Evolutionary conservation across 37 sponge, comb jelly and placozoan species (phyloP).

Genomic region (Geodia barretti): DNA sequence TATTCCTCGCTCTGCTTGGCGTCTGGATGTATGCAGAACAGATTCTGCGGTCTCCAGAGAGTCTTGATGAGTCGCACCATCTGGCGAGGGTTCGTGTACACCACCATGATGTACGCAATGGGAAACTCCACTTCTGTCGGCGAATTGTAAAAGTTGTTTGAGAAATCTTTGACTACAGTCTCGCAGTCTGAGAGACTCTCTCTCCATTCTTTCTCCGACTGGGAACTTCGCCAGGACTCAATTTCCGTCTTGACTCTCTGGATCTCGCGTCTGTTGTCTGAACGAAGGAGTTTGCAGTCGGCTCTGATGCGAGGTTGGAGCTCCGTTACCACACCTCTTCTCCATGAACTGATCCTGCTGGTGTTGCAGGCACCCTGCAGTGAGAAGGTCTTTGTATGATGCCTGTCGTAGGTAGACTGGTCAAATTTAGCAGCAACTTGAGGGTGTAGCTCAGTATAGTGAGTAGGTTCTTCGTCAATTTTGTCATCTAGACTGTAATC

Average conservation of each 20-base stretch:
- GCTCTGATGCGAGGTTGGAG: not conserved
- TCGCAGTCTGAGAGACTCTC: not conserved
- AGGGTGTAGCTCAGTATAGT: too few relatives aligned
- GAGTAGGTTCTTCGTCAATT: too few relatives aligned
- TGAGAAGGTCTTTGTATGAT: too few relatives aligned
- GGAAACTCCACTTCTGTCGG: not conserved
- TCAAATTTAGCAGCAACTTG: too few relatives aligned
- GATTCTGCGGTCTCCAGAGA: not conserved
- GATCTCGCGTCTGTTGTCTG: not conserved
- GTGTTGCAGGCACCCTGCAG: too few relatives aligned
- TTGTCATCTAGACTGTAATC: too few relatives aligned
- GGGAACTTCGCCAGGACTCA: not conserved
- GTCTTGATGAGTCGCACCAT: not conserved
- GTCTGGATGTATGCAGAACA: not conserved
- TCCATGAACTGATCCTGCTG: not conserved
- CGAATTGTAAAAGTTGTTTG: not conserved
- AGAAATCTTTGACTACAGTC: not conserved
- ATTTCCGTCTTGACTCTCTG: constrained; percentile 1
- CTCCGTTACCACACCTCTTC: not conserved
- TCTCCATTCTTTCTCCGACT: constrained; percentile 1
- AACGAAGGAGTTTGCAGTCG: not conserved
- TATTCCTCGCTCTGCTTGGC: not conserved
- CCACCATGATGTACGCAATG: not conserved
- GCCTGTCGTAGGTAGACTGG: too few relatives aligned
- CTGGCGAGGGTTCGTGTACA: not conserved